Conservation (phyloP, 2,113 vertebrate genomes). For the Pelobates fuscus region DNA sequence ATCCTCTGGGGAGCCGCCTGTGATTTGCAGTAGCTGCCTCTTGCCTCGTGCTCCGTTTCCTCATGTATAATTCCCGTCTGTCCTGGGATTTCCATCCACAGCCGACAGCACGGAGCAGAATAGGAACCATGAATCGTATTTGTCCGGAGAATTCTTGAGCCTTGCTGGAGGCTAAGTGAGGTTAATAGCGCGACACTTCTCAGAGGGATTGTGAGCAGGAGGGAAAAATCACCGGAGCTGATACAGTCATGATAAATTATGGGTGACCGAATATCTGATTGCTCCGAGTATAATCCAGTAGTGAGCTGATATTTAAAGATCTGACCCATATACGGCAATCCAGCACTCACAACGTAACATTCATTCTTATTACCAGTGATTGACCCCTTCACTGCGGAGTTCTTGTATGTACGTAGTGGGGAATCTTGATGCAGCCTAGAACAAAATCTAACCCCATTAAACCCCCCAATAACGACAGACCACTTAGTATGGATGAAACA, state of each 20-base stretch:
- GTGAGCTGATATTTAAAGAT: slow-evolving; percentile 44
- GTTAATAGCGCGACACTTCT: slow-evolving; percentile 63
- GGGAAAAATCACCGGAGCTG: slow-evolving; percentile 50
- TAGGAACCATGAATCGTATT: slow-evolving; percentile 43
- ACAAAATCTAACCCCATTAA: no score
- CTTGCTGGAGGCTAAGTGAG: slow-evolving; percentile 65
- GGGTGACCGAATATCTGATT: slow-evolving; percentile 56
- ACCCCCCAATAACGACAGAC: no score
- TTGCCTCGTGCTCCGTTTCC: no score
- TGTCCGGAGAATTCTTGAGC: slow-evolving; percentile 43
- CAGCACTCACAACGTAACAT: no score
- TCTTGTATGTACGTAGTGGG: no score
- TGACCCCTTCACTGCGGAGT: no score
- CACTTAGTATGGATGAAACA: no score
- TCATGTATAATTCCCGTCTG: not conserved
- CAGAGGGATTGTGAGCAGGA: slow-evolving; percentile 47
- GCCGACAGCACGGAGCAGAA: not conserved
- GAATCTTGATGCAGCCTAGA: no score
- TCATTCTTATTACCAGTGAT: no score
- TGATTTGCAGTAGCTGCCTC: no score
- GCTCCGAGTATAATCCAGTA: slow-evolving; percentile 48
- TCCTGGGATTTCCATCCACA: slow-evolving; percentile 14
- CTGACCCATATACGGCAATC: not conserved
- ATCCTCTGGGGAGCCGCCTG: no score
- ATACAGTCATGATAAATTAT: slow-evolving; percentile 63